These are phyloP conservation scores for Microchrysa polita DNA, from an alignment of 2,888 invertebrate genomes.

Conservation along the genomic window DNA sequence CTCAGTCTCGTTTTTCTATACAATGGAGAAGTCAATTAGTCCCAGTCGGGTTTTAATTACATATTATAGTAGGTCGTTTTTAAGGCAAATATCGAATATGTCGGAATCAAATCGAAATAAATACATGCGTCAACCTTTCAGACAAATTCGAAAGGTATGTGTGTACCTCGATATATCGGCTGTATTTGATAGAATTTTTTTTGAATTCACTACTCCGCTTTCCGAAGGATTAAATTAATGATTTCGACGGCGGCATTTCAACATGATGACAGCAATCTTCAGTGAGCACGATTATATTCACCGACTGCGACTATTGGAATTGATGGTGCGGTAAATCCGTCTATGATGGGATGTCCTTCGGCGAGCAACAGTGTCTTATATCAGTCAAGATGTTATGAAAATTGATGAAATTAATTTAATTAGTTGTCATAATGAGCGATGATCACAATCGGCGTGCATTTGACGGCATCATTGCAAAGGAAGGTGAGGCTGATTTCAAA, in stretches of 20 bases:
- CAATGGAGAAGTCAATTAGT: too few relatives aligned
- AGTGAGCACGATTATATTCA: not conserved
- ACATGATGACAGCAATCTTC: not conserved
- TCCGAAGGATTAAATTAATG: conserved; percentile 41
- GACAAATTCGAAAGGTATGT: too few relatives aligned
- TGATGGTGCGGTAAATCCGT: conserved; percentile 31
- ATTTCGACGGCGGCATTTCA: not conserved
- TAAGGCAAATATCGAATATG: too few relatives aligned
- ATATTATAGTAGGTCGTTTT: too few relatives aligned
- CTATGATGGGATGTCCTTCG: conserved; percentile 4
- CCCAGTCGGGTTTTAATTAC: too few relatives aligned
- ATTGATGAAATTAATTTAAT: conserved; percentile 50
- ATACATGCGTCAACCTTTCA: too few relatives aligned
- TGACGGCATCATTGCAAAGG: not conserved
- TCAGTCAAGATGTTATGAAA: conserved; percentile 42
- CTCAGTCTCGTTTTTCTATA: too few relatives aligned
- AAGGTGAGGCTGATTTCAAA: too few relatives aligned
- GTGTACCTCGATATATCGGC: too few relatives aligned
- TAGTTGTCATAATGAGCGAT: conserved; percentile 46
- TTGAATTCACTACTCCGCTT: too few relatives aligned
- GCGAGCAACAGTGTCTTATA: conserved; percentile 11
- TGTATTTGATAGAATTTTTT: too few relatives aligned
- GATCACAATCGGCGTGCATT: conserved; percentile 15
- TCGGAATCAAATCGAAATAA: too few relatives aligned
- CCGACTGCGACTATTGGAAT: conserved; percentile 31